phyloP scores from a whole-genome alignment of 2,888 invertebrate genomes.

The Andrena chrysosceles region DNA sequence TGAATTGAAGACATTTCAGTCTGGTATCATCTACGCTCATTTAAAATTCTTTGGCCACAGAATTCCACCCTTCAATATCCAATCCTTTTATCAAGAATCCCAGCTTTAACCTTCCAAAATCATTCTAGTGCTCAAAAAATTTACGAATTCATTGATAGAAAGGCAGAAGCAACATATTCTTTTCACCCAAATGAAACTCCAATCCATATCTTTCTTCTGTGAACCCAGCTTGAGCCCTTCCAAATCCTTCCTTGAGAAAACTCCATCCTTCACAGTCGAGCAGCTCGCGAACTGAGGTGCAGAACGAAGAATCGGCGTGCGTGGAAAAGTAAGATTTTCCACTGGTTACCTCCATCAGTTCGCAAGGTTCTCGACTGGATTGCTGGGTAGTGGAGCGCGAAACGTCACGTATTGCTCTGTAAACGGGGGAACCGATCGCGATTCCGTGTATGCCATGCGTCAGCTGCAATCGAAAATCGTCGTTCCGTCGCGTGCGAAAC shows the following conservation, averaged over 20 bases:
- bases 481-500: conserved; percentile 21
- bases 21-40: background rate
- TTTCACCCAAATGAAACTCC: no score
- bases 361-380: background rate
- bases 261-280: background rate
- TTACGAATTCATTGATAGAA: no score
- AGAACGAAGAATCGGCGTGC: background rate
- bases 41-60: background rate
- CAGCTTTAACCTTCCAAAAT: no score
- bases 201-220: no score
- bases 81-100: no score
- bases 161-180: no score
- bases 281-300: background rate
- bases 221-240: no score
- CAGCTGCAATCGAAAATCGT: conserved; percentile 29
- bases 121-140: no score
- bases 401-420: conserved; percentile 23
- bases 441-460: conserved; percentile 26
- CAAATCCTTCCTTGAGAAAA: no score
- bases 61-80: background rate
- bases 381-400: background rate
- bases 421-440: conserved; percentile 32
- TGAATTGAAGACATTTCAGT: no score
- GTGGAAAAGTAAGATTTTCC: conserved; percentile 16
- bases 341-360: conserved; percentile 18